Conservation (phyloP, 2,888 invertebrate species). For the Acanthococcus lagerstroemiae region DNA sequence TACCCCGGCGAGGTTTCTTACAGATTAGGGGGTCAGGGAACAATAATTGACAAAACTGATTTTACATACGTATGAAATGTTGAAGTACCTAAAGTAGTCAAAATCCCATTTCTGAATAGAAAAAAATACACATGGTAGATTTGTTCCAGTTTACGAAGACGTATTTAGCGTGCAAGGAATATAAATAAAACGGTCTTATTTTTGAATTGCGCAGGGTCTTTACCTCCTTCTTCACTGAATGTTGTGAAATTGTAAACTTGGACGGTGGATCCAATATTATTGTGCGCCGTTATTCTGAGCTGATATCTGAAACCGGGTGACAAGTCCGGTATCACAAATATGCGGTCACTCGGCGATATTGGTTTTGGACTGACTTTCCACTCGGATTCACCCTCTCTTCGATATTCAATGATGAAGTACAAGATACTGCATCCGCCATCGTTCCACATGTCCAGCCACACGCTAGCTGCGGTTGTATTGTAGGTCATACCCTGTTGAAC, state of each 20-base stretch:
- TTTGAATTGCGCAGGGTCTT: no score
- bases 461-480: conserved; percentile 74
- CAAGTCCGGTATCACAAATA: conserved; percentile 67
- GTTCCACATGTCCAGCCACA: conserved; percentile 79
- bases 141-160: no score
- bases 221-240: conserved; percentile 63
- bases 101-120: no score
- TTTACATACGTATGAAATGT: no score
- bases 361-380: conserved; percentile 64
- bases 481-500: conserved; percentile 72
- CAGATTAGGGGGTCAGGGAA: no score
- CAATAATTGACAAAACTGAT: no score
- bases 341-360: conserved; percentile 68
- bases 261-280: conserved; percentile 74
- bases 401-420: conserved; percentile 73
- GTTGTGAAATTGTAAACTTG: conserved; percentile 79
- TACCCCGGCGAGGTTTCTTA: no score
- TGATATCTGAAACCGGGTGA: conserved; percentile 53
- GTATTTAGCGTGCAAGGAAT: no score
- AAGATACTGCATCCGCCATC: conserved; percentile 81
- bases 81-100: no score
- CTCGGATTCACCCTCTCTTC: conserved; percentile 53
- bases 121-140: no score
- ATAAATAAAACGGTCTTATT: no score
- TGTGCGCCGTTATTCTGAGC: conserved; percentile 55